A percentile compares a stretch with the other conserved stretches of the same genome.
Conservation (phyloP, 2,113 vertebrate species). For the Xiphophorus maculatus region DNA sequence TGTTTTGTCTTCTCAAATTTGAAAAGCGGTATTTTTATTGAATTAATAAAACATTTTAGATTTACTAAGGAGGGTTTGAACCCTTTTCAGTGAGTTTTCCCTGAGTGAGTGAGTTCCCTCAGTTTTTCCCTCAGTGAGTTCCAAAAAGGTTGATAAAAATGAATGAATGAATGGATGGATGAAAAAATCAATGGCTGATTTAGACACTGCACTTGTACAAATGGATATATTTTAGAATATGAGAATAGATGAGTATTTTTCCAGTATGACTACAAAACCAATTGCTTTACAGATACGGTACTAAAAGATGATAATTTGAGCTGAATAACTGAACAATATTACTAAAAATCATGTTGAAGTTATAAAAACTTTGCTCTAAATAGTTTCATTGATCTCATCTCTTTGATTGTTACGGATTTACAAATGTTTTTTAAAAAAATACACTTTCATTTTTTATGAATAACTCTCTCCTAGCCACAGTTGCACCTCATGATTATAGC, state of each 20-base stretch:
- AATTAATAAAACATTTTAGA: no score
- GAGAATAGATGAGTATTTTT: background rate
- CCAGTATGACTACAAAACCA: background rate
- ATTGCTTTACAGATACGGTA: no score
- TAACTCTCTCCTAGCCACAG: constrained; percentile 47
- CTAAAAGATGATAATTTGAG: background rate
- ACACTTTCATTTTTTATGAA: constrained; percentile 22
- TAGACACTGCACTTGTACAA: no score
- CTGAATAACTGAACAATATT: background rate
- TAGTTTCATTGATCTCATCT: no score
- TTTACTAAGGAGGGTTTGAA: background rate
- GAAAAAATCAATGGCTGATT: no score
- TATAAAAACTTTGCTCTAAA: no score
- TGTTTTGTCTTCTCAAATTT: no score
- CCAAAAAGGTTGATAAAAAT: background rate
- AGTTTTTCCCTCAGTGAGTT: background rate
- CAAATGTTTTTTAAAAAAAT: background rate
- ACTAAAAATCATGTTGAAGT: background rate
- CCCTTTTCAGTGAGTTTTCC: background rate
- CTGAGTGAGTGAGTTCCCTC: background rate
- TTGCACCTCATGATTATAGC: constrained; percentile 65
- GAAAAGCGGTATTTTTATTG: no score
- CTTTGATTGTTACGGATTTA: no score
- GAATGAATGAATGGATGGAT: background rate
- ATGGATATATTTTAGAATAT: no score